phyloP scores from a whole-genome alignment of 92 coral and sea anemone species.

The Isaurus tuberculatus region DNA sequence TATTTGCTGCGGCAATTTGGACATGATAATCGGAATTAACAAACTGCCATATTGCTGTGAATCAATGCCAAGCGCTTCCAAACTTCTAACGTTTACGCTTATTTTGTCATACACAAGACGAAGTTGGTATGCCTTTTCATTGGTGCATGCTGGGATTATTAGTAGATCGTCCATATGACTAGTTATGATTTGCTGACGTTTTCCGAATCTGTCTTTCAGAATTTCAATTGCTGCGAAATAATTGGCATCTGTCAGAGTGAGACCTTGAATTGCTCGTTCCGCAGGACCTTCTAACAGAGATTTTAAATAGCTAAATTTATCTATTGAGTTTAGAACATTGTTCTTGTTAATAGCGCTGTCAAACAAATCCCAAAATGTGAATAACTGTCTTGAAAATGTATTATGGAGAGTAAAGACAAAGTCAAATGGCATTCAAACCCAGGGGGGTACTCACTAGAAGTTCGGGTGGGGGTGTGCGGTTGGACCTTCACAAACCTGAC shows the following conservation, averaged over 20 bases:
- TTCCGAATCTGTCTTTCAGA: slow-evolving; percentile 55
- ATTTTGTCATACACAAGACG: slow-evolving; percentile 59
- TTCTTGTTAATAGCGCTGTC: slow-evolving; percentile 51
- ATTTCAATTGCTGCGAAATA: slow-evolving; percentile 49
- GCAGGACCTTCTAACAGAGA: slow-evolving; percentile 54
- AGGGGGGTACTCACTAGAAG: no score
- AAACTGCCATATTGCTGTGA: slow-evolving; percentile 60
- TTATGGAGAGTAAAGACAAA: no score
- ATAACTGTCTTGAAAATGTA: slow-evolving; percentile 50
- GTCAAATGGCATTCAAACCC: no score
- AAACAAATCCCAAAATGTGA: slow-evolving; percentile 65
- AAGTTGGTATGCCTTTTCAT: slow-evolving; percentile 46
- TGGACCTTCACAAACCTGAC: no score
- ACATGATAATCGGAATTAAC: slow-evolving; percentile 54
- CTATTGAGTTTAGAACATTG: slow-evolving; percentile 29
- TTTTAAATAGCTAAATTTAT: slow-evolving; percentile 36
- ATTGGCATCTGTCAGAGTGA: slow-evolving; percentile 41
- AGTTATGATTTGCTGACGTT: slow-evolving; percentile 51
- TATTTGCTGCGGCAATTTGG: slow-evolving; percentile 48
- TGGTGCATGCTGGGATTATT: no score
- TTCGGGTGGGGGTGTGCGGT: no score
- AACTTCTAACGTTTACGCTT: slow-evolving; percentile 48
- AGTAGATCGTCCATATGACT: slow-evolving; percentile 62
- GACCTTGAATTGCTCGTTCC: slow-evolving; percentile 43
- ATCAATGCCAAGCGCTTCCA: slow-evolving; percentile 50